phyloP scores from a whole-genome alignment of 30 jellyfish, hydroid and myxozoan species.

The Mastigias papua region DNA sequence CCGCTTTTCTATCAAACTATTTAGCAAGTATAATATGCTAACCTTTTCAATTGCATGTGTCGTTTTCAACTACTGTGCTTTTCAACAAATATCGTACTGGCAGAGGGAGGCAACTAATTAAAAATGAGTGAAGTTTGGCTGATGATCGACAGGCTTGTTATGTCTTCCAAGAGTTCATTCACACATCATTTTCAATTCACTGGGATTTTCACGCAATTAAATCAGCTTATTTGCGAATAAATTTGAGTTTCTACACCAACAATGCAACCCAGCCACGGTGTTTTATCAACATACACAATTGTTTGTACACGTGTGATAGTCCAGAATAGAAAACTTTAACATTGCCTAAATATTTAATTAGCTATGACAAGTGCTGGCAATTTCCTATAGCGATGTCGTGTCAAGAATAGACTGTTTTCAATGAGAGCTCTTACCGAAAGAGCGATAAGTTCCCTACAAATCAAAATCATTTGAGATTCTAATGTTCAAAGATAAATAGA shows the following conservation, averaged over 20 bases:
- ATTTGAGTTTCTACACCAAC: constrained; percentile 16
- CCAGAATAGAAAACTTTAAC: constrained; percentile 44
- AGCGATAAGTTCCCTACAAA: constrained; percentile 55
- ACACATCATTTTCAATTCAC: constrained; percentile 25
- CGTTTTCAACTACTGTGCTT: neutral
- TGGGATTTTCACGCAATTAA: neutral
- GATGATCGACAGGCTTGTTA: constrained; percentile 8
- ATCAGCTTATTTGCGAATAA: constrained; percentile 27
- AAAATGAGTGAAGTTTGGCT: neutral
- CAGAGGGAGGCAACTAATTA: neutral
- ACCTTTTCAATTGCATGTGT: constrained; percentile 6
- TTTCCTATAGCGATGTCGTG: constrained; percentile 69
- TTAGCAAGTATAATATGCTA: neutral
- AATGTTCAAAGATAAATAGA: constrained; percentile 60
- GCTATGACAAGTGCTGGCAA: constrained; percentile 51
- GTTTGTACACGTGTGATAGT: constrained; percentile 70
- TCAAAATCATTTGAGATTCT: constrained; percentile 63
- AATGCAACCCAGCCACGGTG: constrained; percentile 51
- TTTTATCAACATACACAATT: constrained; percentile 48
- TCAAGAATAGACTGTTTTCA: constrained; percentile 47
- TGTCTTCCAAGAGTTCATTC: constrained; percentile 17
- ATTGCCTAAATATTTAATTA: constrained; percentile 62
- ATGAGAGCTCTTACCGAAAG: constrained; percentile 62
- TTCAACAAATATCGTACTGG: constrained; percentile 4
- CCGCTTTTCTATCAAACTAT: neutral